Evolutionary conservation across 2,888 invertebrate species (phyloP), one percentile per base, ranked within the genome.

Genomic region (Blastobasis lacticolella): DNA sequence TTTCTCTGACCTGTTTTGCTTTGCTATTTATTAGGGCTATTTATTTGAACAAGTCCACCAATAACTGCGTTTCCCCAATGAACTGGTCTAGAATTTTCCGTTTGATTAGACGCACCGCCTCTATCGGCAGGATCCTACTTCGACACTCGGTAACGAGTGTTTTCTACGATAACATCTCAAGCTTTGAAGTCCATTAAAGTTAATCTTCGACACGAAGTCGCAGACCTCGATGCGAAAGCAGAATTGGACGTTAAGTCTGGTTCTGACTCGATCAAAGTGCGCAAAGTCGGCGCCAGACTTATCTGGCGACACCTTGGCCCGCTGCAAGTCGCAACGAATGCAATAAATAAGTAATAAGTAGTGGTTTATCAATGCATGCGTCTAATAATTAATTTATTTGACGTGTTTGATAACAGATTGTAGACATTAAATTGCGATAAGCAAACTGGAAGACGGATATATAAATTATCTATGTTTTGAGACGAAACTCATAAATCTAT

Each of bases 191-290:
- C 64, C 71, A 78, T 72, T 76, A 78, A 75, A 78, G 61, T 51
- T 49, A 64, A 78, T 77, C 75, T 72, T 69, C 62, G 58, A 57
- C 54, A 60, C 57, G 45, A 63, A 60, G 63, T 57, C 61, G 63
- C 67, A 72, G 63, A 67, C 71, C 70, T 63, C 69, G 63, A 71
- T 70, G 69, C 65, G 69, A 69, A 69, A 62, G 66, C 74, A 68
- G 76, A 71, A 74, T 75, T 76, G 75, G 64, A 75, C 65, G 61
- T 67, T 67, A 68, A 71, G 59, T 64, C 63, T 70, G 63, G 66
- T 64, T 71, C 63, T 67, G 72, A 75, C 69, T 67, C 69, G 74
- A 71, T 71, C 71, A 66, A 64, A 61, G 50, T 55, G 55, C 64
- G 55, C 64, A 75, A 68, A 69, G 70, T 67, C 69, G 66, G 49